phyloP scores from a whole-genome alignment of 2,113 vertebrate genomes.

The Sprattus sprattus region DNA sequence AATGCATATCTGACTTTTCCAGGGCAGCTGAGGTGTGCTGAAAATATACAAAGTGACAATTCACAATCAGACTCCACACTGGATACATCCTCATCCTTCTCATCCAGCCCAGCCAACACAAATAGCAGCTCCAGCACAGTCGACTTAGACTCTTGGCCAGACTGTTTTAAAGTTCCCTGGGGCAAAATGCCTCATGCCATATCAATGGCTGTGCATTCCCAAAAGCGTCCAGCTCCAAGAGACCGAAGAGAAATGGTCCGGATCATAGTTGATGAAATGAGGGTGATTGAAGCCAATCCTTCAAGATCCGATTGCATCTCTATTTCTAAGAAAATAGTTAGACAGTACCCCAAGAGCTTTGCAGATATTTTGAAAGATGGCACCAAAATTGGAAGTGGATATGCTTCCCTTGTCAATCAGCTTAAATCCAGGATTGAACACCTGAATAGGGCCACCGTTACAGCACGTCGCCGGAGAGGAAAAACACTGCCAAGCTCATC shows the following conservation, averaged over 20 bases:
- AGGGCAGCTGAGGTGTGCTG: no score
- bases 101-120: no score
- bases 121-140: no score
- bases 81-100: no score
- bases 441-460: no score
- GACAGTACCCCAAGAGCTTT: slow-evolving; percentile 6
- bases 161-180: slow-evolving; percentile 21
- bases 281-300: slow-evolving; percentile 5
- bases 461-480: no score
- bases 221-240: background rate
- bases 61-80: no score
- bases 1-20: no score
- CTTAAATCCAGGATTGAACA: slow-evolving; percentile 19
- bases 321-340: background rate
- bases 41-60: no score
- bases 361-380: slow-evolving; percentile 20
- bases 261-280: slow-evolving; percentile 12
- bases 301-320: background rate
- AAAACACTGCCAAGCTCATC: no score
- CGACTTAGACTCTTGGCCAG: no score
- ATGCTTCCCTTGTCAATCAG: slow-evolving; percentile 30
- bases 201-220: background rate
- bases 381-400: slow-evolving; percentile 17
- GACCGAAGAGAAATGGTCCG: background rate
- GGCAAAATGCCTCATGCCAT: slow-evolving; percentile 19